A percentile compares a stretch with the other conserved stretches of the same genome.
These are phyloP conservation scores for Decapterus maruadsi DNA, from an alignment of 2,797 vertebrate genomes.

Conservation along the genomic window DNA sequence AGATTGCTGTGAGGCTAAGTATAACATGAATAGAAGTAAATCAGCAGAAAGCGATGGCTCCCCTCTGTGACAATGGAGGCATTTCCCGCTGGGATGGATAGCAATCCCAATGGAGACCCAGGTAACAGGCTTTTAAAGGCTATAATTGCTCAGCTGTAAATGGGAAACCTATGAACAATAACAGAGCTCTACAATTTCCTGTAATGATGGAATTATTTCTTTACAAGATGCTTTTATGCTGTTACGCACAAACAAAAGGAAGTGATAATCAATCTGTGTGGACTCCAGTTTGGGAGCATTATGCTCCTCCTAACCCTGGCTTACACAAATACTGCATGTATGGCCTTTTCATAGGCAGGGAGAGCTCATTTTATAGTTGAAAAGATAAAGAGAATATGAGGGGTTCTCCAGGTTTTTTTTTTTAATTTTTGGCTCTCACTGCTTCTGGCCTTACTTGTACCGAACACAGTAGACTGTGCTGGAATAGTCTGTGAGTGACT, in stretches of 20 bases:
- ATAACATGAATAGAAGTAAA: constrained; percentile 79
- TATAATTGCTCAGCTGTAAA: constrained; percentile 79
- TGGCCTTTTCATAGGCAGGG: constrained; percentile 13
- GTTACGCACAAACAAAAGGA: constrained; percentile 70
- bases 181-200: constrained; percentile 79
- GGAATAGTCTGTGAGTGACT: constrained; percentile 67
- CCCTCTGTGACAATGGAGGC: constrained; percentile 84
- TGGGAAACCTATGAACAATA: constrained; percentile 73
- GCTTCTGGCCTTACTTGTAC: constrained; percentile 53
- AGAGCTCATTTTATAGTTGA: constrained; percentile 7
- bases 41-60: constrained; percentile 74
- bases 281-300: constrained; percentile 37
- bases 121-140: constrained; percentile 81
- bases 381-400: constrained; percentile 42
- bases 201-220: constrained; percentile 79
- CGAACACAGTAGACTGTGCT: constrained; percentile 45
- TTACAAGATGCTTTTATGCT: constrained; percentile 75
- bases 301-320: constrained; percentile 33
- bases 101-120: constrained; percentile 78
- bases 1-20: constrained; percentile 78
- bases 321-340: constrained; percentile 26
- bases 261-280: constrained; percentile 58
- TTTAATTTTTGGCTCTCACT: constrained; percentile 12
- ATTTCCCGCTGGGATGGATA: constrained; percentile 75
- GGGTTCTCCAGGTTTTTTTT: constrained; percentile 20